Evolutionary conservation across 1,140 invertebrate genomes (phyloP), one percentile per base, ranked within the genome.

Genomic region (Drosophila teissieri): DNA sequence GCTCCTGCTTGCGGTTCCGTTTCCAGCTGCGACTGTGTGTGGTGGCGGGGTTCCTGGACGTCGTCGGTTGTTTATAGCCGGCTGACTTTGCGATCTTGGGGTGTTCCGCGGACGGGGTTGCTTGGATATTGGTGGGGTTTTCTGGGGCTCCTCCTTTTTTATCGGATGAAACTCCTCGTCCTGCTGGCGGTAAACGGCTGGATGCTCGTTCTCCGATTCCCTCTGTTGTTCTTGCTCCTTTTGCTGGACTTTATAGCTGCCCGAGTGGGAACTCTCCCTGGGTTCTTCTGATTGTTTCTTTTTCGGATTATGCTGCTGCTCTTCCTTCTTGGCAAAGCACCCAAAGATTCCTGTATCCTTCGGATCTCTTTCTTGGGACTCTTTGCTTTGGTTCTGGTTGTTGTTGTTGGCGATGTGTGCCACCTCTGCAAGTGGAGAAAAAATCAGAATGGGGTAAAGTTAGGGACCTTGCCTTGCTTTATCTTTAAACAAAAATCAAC

Each of bases 401-500:
- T 49, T 85, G 46, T 80, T 88, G 82, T 82, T 91, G 90, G 81
- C 75, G 83, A 89, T 78, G 83, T 91, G 81, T 73, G 90, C 88
- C 77, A 91, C 90, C 86, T 89, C 90, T 91, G 90, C 51, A 91
- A 91, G 61, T 73, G 89, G 80, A 91, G 56, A 70, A 84, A 76
- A 78, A 56, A 91, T 70, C 63, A 88, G 63, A 88, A 63, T 12
- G 73, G 48, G 80, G 67, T 63, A 75, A 86, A 78, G 14, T 44
- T 70, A 74, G 67, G 74, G 68, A 31, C 79, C 78, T 73, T 81
- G 57, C 68, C 60, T 60, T 75, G 49, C 40, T 36, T 46, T 56
- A 39, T 65, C 36, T 15, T 75, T 54, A 56, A 14, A 14, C 37
- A 56, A 55, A 57, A 39, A 37, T 19, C 51, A 70, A 72, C 64